A percentile compares a stretch with the other conserved stretches of the same genome.
These are phyloP conservation scores for Anadara kagoshimensis DNA, from an alignment of 1,140 invertebrate genomes.

Conservation along the genomic window DNA sequence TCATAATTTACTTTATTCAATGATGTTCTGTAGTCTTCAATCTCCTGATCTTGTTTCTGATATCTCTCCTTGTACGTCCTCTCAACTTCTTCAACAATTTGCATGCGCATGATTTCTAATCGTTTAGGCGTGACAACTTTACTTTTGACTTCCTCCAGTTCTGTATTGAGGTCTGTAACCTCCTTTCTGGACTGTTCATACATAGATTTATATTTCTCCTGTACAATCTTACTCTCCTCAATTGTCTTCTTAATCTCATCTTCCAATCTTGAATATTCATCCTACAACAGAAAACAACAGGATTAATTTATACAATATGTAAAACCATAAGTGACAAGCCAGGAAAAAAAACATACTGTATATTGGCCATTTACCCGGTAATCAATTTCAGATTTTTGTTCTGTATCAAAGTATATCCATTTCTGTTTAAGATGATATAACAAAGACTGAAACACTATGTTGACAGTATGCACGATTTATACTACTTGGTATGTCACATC, in stretches of 20 bases:
- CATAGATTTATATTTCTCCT: slow-evolving; percentile 70
- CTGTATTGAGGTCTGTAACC: slow-evolving; percentile 50
- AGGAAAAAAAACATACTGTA: background rate
- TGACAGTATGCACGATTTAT: no score
- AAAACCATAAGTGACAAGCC: background rate
- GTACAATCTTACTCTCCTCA: slow-evolving; percentile 68
- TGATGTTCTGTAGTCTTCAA: slow-evolving; percentile 60
- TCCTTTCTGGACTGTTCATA: slow-evolving; percentile 66
- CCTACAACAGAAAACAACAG: slow-evolving; percentile 49
- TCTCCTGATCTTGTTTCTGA: slow-evolving; percentile 64
- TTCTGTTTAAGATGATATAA: no score
- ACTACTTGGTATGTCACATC: no score
- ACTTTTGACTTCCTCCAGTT: slow-evolving; percentile 63
- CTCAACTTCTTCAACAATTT: slow-evolving; percentile 67
- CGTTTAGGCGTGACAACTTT: slow-evolving; percentile 68
- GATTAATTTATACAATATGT: background rate
- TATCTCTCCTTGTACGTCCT: slow-evolving; percentile 63
- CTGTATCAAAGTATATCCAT: no score
- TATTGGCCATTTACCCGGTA: no score
- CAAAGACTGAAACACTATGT: no score
- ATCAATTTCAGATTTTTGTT: no score
- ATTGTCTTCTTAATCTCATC: slow-evolving; percentile 66
- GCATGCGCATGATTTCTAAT: slow-evolving; percentile 64
- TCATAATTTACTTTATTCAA: slow-evolving; percentile 69
- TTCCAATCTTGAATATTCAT: slow-evolving; percentile 64